Evolutionary conservation across 2,797 vertebrate species (phyloP).

Genomic region (Pseudochaenichthys georgianus): DNA sequence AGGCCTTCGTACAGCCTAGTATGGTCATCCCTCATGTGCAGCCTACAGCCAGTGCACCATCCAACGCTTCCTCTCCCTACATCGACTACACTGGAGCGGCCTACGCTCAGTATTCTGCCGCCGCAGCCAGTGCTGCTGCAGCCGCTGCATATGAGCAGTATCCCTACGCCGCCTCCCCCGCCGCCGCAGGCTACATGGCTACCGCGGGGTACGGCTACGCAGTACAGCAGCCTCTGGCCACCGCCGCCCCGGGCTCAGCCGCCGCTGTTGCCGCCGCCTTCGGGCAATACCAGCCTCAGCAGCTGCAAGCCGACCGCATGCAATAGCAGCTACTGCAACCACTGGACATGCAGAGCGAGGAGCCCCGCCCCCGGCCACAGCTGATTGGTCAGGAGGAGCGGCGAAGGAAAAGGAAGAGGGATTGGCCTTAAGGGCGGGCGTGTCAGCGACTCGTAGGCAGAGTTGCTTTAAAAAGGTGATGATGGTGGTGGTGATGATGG

Average conservation of each 20-base stretch:
- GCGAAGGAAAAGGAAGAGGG: constrained; percentile 61
- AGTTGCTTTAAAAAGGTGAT: constrained; percentile 71
- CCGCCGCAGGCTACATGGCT: constrained; percentile 91
- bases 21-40: constrained; percentile 97
- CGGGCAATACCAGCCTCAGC: constrained; percentile 92
- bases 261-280: constrained; percentile 88
- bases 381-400: constrained; percentile 62
- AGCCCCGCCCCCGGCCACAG: constrained; percentile 51
- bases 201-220: constrained; percentile 94
- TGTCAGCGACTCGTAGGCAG: constrained; percentile 65
- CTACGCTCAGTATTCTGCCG: constrained; percentile 94
- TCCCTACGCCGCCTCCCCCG: constrained; percentile 94
- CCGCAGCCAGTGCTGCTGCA: constrained; percentile 86
- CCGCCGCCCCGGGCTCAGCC: constrained; percentile 89
- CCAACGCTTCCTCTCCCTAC: constrained; percentile 92
- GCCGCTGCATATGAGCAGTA: constrained; percentile 95
- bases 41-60: constrained; percentile 86
- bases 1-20: constrained; percentile 98
- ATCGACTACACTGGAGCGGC: constrained; percentile 97
- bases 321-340: constrained; percentile 88
- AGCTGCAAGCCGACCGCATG: constrained; percentile 97
- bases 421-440: constrained; percentile 55
- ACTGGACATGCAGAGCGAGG: constrained; percentile 68
- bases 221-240: constrained; percentile 92
- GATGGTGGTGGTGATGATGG: constrained; percentile 64